Conservation (phyloP, 2,113 vertebrate species). For the Bubalus kerabau region DNA sequence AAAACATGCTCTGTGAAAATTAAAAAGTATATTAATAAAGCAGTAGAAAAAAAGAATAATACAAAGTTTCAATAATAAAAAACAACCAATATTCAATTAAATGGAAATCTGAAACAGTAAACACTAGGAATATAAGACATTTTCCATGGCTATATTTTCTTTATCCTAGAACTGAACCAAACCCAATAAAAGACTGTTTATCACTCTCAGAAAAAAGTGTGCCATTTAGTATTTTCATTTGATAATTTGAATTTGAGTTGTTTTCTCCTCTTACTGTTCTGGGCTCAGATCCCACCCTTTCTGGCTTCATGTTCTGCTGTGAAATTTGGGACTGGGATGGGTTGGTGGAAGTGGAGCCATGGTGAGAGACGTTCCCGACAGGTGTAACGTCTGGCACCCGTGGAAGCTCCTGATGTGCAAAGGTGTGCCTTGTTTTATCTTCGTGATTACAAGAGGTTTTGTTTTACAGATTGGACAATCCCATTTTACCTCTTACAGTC, state of each 20-base stretch:
- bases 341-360: rapidly evolving
- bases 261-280: not conserved
- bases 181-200: not conserved
- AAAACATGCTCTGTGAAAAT: not conserved
- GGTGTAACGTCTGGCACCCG: not conserved
- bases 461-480: constrained; percentile 12
- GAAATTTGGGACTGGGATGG: not conserved
- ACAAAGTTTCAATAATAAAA: not conserved
- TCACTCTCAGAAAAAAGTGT: not conserved
- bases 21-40: not conserved
- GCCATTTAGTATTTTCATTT: not conserved
- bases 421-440: not conserved
- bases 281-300: not conserved
- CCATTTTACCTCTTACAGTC: not conserved
- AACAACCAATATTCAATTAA: not conserved
- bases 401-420: not conserved
- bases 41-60: not conserved
- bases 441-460: not conserved
- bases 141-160: not conserved
- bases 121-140: not conserved
- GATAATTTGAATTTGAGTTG: not conserved
- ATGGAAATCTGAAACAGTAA: not conserved
- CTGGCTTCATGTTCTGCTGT: not conserved
- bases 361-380: not conserved
- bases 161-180: not conserved